A percentile compares a stretch with the other conserved stretches of the same genome.
Evolutionary conservation across 1,140 invertebrate genomes (phyloP).

Genomic region (Drosophila athabasca): DNA sequence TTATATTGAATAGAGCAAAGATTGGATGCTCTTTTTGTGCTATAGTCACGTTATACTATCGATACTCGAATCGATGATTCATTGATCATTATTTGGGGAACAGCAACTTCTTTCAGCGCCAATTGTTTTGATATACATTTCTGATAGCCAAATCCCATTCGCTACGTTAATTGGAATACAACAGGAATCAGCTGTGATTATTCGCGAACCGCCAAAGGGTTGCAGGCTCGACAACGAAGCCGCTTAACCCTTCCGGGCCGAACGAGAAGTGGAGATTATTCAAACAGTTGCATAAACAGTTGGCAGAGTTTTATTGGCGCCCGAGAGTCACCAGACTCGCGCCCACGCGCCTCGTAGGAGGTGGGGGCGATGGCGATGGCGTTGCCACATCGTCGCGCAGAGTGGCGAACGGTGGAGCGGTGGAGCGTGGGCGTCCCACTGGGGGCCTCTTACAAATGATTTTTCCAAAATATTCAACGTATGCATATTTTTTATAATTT

Average conservation of each 20-base stretch:
- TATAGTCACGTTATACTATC: no score
- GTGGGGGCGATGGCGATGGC: constrained; percentile 14
- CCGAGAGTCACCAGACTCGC: constrained; percentile 38
- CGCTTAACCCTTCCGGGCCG: constrained; percentile 24
- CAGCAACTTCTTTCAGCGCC: neutral
- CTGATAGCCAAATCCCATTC: neutral
- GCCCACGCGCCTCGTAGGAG: constrained; percentile 15
- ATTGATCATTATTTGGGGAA: no score
- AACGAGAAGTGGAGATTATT: constrained; percentile 42
- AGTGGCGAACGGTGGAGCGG: neutral
- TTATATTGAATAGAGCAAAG: no score
- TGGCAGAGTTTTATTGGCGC: constrained; percentile 70
- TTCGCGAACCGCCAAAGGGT: neutral
- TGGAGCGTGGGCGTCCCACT: constrained; percentile 61
- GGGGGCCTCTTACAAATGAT: constrained; percentile 73
- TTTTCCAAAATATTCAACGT: constrained; percentile 80
- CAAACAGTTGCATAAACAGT: constrained; percentile 71
- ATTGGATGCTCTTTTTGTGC: constrained; percentile 14
- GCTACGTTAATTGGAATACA: no score
- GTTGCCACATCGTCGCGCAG: constrained; percentile 65
- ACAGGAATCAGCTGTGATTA: no score
- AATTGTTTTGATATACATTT: neutral
- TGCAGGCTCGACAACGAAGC: constrained; percentile 11
- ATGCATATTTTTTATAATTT: constrained; percentile 82
- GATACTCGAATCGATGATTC: no score